Base-by-base conservation (phyloP, 2,113 vertebrate species). In the Sula dactylatra region DNA sequence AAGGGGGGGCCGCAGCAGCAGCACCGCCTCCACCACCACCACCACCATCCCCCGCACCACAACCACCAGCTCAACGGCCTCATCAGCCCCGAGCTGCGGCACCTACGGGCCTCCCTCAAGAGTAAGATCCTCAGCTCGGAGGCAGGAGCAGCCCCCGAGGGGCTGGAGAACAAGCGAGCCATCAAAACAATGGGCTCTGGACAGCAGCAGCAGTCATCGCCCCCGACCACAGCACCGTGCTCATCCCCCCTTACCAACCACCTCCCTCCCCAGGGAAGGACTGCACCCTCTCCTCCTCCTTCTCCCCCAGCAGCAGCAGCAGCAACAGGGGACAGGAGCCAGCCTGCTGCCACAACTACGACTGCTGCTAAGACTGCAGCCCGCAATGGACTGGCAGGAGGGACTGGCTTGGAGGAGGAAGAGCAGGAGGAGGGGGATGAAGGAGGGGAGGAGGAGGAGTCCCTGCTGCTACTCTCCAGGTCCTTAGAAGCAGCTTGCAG, bases 51-150 rank as follows among this genome's bases (percentile, higher is more conserved):
- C 82, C 97, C 98, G 95, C 98, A 98, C 98, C 98, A 98, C 82
- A 98, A 98, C 98, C 98, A 98, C 95, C 99, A 99, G 97, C 97
- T 99, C 78, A 99, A 99, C 98, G 99, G 99, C 97, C 98, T 99
- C 97, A 97, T 98, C 96, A 97, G 98, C 97, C 98, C 99, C 71
- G 98, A 98, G 64, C 97, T 98, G 97, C 98, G 98, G 97, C 98
- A 98, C 97, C 97, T 98, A 88, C 98, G 98, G 82, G 96, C 97
- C 95, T 98, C 98, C 86, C 98, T 98, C 94, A 98, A 98, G 98
- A 98, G 97, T 97, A 99, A 99, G 97, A 97, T 97, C 90, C 92
- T 98, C 92, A 96, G 88, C 90, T 92, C 97, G 21, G 96, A 94
- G 38, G 98, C 98, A 49, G 97, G 88, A 82, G 91, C 88, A 78